Evolutionary conservation across 2,888 invertebrate genomes (phyloP).

Genomic region (Aphodius granarius): DNA sequence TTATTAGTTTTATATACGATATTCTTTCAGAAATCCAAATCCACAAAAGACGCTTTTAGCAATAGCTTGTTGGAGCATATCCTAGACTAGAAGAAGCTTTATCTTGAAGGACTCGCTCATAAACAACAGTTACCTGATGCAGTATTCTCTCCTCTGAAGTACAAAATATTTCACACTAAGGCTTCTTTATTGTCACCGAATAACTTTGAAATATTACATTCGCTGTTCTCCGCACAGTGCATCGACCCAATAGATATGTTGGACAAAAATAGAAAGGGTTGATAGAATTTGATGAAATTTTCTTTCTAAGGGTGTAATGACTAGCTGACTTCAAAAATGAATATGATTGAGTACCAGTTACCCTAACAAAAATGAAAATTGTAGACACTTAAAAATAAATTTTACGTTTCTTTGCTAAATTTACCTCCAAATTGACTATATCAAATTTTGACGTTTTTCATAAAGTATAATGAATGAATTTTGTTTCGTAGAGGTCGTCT

Average conservation of each 20-base stretch:
- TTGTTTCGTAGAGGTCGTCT: neutral
- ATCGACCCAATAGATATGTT: neutral
- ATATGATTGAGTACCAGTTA: too few relatives aligned
- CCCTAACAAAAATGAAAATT: too few relatives aligned
- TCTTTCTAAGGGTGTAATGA: too few relatives aligned
- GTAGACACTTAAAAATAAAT: neutral
- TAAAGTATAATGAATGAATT: neutral
- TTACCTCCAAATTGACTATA: neutral
- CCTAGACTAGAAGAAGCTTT: neutral
- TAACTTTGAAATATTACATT: neutral
- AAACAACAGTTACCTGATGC: constrained; percentile 1
- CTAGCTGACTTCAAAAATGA: too few relatives aligned
- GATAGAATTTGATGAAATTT: neutral
- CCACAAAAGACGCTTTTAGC: constrained; percentile 8
- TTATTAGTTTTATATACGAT: too few relatives aligned
- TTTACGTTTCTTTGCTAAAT: neutral
- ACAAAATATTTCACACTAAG: constrained; percentile 18
- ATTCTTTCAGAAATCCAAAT: too few relatives aligned
- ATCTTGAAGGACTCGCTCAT: constrained; percentile 2
- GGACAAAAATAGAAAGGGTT: neutral
- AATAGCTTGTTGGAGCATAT: constrained; percentile 4
- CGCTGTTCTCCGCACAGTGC: neutral
- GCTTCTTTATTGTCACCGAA: neutral
- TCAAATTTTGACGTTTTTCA: neutral
- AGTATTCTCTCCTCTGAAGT: neutral